Evolutionary conservation across 2,113 vertebrate genomes (phyloP).

Genomic region (cattle (Bos taurus)): DNA sequence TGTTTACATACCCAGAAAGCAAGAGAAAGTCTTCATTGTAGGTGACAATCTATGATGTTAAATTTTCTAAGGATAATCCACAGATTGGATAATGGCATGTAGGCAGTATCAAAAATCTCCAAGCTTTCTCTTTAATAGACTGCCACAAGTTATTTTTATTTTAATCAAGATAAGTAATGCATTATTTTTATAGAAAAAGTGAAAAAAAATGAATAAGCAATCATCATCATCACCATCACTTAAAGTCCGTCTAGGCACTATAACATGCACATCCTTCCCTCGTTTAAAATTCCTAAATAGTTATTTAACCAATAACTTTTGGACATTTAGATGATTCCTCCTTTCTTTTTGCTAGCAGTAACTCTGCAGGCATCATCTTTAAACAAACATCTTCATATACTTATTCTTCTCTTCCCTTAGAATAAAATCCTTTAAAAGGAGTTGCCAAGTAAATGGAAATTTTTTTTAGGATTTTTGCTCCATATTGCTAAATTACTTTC

Average conservation of each 20-base stretch:
- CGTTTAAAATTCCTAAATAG: neutral
- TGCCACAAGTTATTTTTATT: constrained; percentile 25
- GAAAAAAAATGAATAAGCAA: neutral
- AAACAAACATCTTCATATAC: neutral
- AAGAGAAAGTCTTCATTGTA: neutral
- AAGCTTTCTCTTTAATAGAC: neutral
- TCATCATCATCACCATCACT: neutral
- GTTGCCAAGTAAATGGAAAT: neutral
- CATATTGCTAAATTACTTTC: constrained; percentile 31
- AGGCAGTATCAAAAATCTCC: neutral
- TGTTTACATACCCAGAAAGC: neutral
- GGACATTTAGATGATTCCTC: neutral
- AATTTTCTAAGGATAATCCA: neutral
- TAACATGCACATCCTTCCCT: neutral
- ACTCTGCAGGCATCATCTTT: neutral
- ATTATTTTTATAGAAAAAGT: constrained; percentile 15
- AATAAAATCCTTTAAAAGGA: neutral
- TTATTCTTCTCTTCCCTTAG: neutral
- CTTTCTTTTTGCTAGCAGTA: neutral
- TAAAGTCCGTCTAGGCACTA: neutral
- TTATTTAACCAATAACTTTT: constrained; percentile 31
- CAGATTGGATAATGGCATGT: neutral
- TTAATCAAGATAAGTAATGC: constrained; percentile 19
- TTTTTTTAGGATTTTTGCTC: constrained; percentile 8
- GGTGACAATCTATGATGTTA: constrained; percentile 14